Conservation (phyloP, 1,140 invertebrate genomes). For the Leguminivora glycinivorella region DNA sequence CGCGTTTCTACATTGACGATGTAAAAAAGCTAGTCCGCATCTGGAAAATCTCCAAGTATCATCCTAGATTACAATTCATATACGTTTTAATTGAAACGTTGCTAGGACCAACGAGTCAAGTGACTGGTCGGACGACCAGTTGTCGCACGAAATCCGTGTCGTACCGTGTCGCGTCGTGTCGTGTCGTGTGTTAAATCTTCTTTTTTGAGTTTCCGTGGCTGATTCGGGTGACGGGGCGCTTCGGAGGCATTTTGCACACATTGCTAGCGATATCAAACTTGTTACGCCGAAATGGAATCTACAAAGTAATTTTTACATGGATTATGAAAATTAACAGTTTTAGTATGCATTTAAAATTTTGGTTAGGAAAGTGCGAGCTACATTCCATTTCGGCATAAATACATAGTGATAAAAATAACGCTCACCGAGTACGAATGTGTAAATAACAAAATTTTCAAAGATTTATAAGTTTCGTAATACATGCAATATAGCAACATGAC, state of each 20-base stretch:
- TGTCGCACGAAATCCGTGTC: not conserved
- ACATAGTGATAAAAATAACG: slow-evolving; percentile 56
- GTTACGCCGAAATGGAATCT: slow-evolving; percentile 52
- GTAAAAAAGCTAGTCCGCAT: not conserved
- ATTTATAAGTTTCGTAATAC: not conserved
- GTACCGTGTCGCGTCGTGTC: too few relatives aligned
- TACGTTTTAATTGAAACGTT: not conserved
- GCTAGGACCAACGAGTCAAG: not conserved
- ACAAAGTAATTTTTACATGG: too few relatives aligned
- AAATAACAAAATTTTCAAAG: slow-evolving; percentile 22
- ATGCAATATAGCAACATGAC: slow-evolving; percentile 38
- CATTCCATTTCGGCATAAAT: slow-evolving; percentile 57
- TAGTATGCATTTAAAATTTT: slow-evolving; percentile 13
- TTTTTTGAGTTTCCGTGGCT: slow-evolving; percentile 49
- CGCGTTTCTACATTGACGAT: not conserved
- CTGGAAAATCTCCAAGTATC: not conserved
- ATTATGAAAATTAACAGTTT: slow-evolving; percentile 31
- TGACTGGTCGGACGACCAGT: not conserved
- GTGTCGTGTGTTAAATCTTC: not conserved
- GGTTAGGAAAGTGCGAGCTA: slow-evolving; percentile 4
- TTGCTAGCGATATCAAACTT: slow-evolving; percentile 62
- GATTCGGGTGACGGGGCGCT: slow-evolving; percentile 65
- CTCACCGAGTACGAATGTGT: slow-evolving; percentile 65
- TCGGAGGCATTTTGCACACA: slow-evolving; percentile 70
- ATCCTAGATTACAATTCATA: not conserved